Base-by-base conservation (phyloP, 2,113 vertebrate genomes). In the Beaufortia kweichowensis region DNA sequence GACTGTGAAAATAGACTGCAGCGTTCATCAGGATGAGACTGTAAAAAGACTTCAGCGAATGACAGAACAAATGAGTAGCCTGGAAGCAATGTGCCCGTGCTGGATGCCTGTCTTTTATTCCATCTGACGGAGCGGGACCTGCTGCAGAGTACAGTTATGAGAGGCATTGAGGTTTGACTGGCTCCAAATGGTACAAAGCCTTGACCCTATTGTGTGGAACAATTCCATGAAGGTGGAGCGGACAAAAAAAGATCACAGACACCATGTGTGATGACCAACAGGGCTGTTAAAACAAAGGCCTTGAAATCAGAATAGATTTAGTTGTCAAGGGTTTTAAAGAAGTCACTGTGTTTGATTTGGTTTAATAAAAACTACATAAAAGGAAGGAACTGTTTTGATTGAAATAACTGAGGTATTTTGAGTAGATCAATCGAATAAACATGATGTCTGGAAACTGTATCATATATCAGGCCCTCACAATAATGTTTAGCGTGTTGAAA, bases 41-140 rank as follows among this genome's bases (percentile, higher is more conserved):
- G 87, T 87, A 84, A 86, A 86, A 87, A 88, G 76, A 74, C 66
- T 29, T 72, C 71, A 80, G 82, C 78, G 72, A 83, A 73, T 78
- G 79, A 81, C 84, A 62, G 71, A 50, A 65, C 21, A 66, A 46
- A 39, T 57, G 61, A 29, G 71, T 79, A 69, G 83, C 29, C 10
- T 46, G 33, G 76, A 75, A 59, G 84, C 81, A 67, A 80, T 87
- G 86, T 78, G 66, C 73, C 55, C 39, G n/a, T 79, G 76, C 89
- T 84, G 81, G 86, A 85, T 87, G 87, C 83, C 82, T 76, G 68
- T 72, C 35, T 75, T 72, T 46, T 79, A 59, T 83, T 79, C 70
- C 81, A 75, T 69, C 68, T 84, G 83, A 78, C 68, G 57, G 75
- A 80, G 75, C 64, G 61, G 76, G 69, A 57, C 67, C 75, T 80